phyloP scores from a whole-genome alignment of 2,113 vertebrate species.

The Furnarius figulus region DNA sequence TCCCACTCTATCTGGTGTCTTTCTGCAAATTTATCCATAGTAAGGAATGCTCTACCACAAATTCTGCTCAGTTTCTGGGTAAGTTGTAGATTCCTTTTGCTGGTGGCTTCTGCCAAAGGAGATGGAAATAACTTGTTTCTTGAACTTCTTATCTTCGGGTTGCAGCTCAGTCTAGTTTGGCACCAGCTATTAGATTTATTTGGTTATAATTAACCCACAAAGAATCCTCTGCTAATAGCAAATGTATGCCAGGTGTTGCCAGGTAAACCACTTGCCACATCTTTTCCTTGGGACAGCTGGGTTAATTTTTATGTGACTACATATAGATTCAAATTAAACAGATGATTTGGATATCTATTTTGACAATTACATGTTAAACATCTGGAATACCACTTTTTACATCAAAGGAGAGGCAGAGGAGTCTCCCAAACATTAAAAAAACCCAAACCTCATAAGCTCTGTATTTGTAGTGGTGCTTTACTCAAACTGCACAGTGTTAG shows the following conservation, averaged over 20 bases:
- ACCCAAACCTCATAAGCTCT: not conserved
- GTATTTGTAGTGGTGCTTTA: not conserved
- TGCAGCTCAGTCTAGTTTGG: not conserved
- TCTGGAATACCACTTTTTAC: not conserved
- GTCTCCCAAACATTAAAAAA: not conserved
- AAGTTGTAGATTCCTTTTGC: not conserved
- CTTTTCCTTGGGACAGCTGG: rapidly evolving
- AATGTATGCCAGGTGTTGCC: not conserved
- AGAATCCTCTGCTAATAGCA: not conserved
- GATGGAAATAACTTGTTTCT: not conserved
- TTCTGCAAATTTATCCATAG: not conserved
- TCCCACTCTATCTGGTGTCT: not conserved
- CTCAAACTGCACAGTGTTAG: not conserved
- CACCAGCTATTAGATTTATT: not conserved
- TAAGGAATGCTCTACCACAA: not conserved
- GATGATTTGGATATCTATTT: not conserved
- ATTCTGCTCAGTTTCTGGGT: not conserved
- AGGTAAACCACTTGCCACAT: not conserved
- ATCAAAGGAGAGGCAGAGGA: not conserved
- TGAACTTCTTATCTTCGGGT: not conserved
- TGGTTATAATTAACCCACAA: not conserved
- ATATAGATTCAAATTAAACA: not conserved
- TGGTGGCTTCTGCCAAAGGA: not conserved
- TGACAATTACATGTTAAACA: not conserved
- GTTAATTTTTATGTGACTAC: not conserved